These are phyloP conservation scores for Drosophila tropicalis DNA, from an alignment of 1,140 invertebrate genomes.

Conservation along the genomic window DNA sequence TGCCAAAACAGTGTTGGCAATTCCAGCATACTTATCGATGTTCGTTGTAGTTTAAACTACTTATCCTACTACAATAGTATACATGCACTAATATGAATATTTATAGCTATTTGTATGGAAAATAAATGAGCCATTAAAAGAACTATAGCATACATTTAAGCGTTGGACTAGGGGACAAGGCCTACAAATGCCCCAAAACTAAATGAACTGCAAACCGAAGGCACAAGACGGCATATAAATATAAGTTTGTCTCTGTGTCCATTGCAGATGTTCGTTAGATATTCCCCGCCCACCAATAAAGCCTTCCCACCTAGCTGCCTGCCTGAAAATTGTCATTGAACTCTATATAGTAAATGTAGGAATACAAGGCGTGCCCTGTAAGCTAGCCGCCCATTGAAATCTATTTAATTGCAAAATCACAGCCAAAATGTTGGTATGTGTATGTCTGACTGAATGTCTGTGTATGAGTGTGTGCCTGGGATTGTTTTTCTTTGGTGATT, in stretches of 20 bases:
- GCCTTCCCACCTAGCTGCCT: background rate
- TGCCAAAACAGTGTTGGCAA: no score
- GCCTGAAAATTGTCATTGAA: slow-evolving; percentile 67
- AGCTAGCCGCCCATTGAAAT: slow-evolving; percentile 51
- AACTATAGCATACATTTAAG: slow-evolving; percentile 12
- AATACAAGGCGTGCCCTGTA: slow-evolving; percentile 20
- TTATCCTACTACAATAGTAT: no score
- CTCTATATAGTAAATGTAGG: slow-evolving; percentile 36
- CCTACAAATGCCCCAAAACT: slow-evolving; percentile 33
- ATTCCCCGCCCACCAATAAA: background rate
- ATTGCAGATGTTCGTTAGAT: slow-evolving; percentile 54
- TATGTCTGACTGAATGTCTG: slow-evolving; percentile 25
- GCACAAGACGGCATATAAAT: slow-evolving; percentile 20
- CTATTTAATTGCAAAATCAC: slow-evolving; percentile 81
- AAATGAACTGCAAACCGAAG: slow-evolving; percentile 68
- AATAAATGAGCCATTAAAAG: slow-evolving; percentile 43
- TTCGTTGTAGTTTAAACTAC: no score
- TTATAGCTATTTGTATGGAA: slow-evolving; percentile 47
- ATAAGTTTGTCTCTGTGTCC: slow-evolving; percentile 24
- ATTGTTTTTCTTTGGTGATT: slow-evolving; percentile 71
- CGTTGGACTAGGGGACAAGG: background rate
- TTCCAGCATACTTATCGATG: no score
- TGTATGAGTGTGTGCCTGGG: slow-evolving; percentile 16
- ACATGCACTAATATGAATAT: slow-evolving; percentile 40
- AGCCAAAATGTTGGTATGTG: slow-evolving; percentile 67